These are phyloP conservation scores for Athalia circularis DNA, from an alignment of 2,888 invertebrate genomes.

Conservation along the genomic window DNA sequence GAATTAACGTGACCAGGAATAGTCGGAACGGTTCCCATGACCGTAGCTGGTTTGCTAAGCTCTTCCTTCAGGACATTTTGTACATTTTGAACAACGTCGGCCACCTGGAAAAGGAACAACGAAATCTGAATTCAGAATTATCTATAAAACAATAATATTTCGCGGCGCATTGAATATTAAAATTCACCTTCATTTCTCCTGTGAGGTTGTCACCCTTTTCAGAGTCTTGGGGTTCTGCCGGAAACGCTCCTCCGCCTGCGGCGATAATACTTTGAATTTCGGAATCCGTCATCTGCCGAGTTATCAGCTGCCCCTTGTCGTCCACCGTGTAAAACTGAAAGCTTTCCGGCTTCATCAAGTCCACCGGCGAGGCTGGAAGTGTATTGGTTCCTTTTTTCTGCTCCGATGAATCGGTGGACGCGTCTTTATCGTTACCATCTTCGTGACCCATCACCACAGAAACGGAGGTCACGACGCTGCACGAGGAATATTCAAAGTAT, in stretches of 20 bases:
- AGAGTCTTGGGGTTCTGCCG: conserved; percentile 64
- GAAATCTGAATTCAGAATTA: not conserved
- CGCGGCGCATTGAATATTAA: conserved; percentile 10
- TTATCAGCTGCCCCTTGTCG: conserved; percentile 88
- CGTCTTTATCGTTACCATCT: conserved; percentile 77
- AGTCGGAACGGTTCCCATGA: conserved; percentile 64
- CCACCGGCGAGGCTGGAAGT: conserved; percentile 81
- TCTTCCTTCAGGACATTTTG: conserved; percentile 89
- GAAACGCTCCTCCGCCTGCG: conserved; percentile 82
- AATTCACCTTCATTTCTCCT: conserved; percentile 64
- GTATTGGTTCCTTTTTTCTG: conserved; percentile 77
- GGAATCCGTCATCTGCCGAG: conserved; percentile 88
- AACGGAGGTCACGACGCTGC: conserved; percentile 80
- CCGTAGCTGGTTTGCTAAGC: conserved; percentile 76
- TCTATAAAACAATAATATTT: not conserved
- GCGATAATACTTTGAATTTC: conserved; percentile 92
- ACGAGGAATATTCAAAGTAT: not conserved
- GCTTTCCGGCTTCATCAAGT: conserved; percentile 86
- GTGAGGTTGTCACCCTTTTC: conserved; percentile 60
- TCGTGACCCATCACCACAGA: conserved; percentile 77
- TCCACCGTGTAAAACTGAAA: conserved; percentile 93
- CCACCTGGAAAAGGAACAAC: conserved; percentile 74
- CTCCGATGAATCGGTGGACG: conserved; percentile 80
- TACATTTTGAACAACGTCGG: conserved; percentile 88
- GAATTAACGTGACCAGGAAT: conserved; percentile 70